Conservation (phyloP, 2,797 vertebrate genomes). For the Acanthurus lineatus region DNA sequence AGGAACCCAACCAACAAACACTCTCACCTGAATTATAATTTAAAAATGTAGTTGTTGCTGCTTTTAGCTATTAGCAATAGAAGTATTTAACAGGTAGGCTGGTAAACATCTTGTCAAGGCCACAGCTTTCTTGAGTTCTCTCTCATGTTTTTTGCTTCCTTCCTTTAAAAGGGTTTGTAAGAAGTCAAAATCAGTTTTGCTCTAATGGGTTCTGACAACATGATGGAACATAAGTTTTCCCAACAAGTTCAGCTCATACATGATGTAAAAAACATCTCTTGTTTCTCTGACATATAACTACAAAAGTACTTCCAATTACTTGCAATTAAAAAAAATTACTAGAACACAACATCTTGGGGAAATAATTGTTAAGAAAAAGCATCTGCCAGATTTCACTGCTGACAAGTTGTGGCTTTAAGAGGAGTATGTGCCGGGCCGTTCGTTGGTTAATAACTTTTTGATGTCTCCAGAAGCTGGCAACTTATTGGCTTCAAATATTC, state of each 20-base stretch:
- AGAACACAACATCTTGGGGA: neutral
- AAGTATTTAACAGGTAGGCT: neutral
- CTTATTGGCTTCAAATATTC: no score
- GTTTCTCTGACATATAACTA: neutral
- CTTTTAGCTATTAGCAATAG: neutral
- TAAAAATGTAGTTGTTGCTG: neutral
- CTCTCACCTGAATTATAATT: neutral
- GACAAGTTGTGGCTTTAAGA: neutral
- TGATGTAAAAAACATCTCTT: neutral
- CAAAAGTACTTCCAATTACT: neutral
- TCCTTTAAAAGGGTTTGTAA: neutral
- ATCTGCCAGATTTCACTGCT: neutral
- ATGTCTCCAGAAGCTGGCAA: no score
- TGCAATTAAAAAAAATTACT: neutral
- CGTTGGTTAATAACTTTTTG: neutral
- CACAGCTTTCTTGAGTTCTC: neutral
- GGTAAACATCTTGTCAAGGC: neutral
- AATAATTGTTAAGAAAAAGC: no score
- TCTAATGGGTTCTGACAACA: neutral
- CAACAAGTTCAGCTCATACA: conserved; percentile 3
- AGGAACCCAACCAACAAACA: conserved; percentile 10
- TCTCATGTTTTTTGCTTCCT: neutral
- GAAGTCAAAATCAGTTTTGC: neutral
- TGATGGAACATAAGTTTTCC: neutral
- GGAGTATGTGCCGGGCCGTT: neutral